Conservation (phyloP, 2,797 vertebrate genomes). For the Tragopan temminckii region DNA sequence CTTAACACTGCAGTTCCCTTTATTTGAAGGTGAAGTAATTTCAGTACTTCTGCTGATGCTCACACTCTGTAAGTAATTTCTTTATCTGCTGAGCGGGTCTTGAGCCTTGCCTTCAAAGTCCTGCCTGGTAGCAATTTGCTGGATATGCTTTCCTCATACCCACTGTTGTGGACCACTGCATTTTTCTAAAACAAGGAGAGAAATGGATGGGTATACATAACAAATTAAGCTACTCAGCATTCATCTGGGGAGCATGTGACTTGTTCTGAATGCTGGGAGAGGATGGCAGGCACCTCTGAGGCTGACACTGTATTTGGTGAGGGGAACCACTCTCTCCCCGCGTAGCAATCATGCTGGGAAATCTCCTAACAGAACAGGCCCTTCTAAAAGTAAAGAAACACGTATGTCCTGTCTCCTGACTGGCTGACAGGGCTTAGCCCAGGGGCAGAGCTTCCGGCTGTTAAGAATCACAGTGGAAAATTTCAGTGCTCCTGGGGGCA, state of each 20-base stretch:
- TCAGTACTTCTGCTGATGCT: neutral
- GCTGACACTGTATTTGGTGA: neutral
- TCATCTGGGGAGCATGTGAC: neutral
- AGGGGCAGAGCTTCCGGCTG: neutral
- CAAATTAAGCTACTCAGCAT: neutral
- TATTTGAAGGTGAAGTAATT: accelerated
- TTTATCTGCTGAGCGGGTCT: neutral
- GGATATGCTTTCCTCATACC: neutral
- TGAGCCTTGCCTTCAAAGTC: neutral
- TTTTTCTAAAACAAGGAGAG: neutral
- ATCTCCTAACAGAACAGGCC: neutral
- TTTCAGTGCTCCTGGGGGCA: neutral
- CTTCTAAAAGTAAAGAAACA: neutral
- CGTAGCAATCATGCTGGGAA: neutral
- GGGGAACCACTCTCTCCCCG: neutral
- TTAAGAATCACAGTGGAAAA: neutral
- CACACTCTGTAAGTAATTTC: neutral
- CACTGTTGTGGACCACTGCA: neutral
- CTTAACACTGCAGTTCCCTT: neutral
- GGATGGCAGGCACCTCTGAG: neutral
- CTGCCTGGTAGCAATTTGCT: neutral
- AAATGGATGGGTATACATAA: neutral
- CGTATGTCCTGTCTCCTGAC: neutral
- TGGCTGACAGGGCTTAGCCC: neutral
- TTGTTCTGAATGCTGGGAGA: neutral